These are phyloP conservation scores for Caenorhabditis parvicauda DNA, from an alignment of 2,888 invertebrate genomes.

Conservation along the genomic window DNA sequence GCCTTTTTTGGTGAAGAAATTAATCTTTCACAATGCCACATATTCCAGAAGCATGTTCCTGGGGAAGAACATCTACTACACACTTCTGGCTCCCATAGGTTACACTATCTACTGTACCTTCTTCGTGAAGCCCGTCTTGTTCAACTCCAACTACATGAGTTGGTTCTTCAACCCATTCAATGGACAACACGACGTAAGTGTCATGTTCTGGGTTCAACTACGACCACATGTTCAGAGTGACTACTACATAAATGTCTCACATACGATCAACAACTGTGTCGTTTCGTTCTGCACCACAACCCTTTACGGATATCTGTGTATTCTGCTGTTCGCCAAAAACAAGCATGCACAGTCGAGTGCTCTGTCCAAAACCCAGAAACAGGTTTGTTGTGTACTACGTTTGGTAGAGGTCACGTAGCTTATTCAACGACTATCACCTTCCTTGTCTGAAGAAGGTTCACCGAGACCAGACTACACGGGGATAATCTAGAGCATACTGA, in stretches of 20 bases:
- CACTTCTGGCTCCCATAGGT: conserved; percentile 4
- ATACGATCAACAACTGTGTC: conserved; percentile 32
- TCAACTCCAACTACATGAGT: conserved; percentile 19
- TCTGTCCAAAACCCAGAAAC: conserved; percentile 14
- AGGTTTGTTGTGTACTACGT: conserved; percentile 4
- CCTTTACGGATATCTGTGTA: conserved; percentile 23
- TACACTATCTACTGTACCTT: conserved; percentile 12
- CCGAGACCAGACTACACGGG: too few relatives aligned
- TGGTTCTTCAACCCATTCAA: conserved; percentile 24
- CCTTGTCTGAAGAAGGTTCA: too few relatives aligned
- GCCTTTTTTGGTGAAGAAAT: too few relatives aligned
- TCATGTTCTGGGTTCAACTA: too few relatives aligned
- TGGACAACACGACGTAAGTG: conserved; percentile 10
- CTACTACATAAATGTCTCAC: conserved; percentile 21
- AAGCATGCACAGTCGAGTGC: conserved; percentile 9
- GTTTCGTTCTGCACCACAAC: conserved; percentile 26
- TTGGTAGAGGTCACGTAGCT: too few relatives aligned
- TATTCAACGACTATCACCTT: too few relatives aligned
- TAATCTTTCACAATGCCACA: too few relatives aligned
- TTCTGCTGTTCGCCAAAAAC: conserved; percentile 18
- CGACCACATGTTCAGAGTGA: conserved; percentile 8
- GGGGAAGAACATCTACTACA: conserved; percentile 12
- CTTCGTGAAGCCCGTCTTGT: conserved; percentile 17
- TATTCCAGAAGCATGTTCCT: conserved; percentile 13
- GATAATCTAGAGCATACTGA: too few relatives aligned